Evolutionary conservation across 2,797 vertebrate genomes (phyloP).

Genomic region (Enteromius afrohamiltoni): DNA sequence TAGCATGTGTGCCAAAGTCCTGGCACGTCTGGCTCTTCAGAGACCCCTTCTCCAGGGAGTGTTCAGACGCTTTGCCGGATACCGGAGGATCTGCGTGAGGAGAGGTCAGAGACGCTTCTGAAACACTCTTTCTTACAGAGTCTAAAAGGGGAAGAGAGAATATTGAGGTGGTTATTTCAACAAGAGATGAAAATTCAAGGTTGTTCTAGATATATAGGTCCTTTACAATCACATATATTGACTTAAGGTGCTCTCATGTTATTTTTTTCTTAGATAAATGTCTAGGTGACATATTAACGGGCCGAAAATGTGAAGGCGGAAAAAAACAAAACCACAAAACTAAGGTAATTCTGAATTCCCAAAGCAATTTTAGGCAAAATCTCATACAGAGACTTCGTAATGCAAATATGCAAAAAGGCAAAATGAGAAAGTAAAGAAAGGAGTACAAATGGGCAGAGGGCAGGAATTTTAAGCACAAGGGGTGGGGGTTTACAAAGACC

Average conservation of each 20-base stretch:
- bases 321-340: neutral
- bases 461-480: conserved; percentile 52
- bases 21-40: conserved; percentile 83
- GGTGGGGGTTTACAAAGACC: conserved; percentile 44
- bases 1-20: conserved; percentile 74
- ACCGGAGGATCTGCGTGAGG: conserved; percentile 72
- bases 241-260: neutral
- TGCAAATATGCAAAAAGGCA: conserved; percentile 55
- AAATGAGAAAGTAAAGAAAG: conserved; percentile 61
- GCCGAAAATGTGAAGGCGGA: neutral
- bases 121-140: conserved; percentile 83
- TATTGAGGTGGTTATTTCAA: neutral
- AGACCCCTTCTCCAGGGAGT: conserved; percentile 71
- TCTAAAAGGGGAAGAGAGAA: conserved; percentile 65
- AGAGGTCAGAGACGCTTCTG: conserved; percentile 79
- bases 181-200: conserved; percentile 3
- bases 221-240: neutral
- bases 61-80: conserved; percentile 50
- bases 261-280: neutral
- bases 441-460: conserved; percentile 42
- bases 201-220: neutral
- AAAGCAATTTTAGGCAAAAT: conserved; percentile 21
- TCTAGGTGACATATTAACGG: neutral
- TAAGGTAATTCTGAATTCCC: conserved; percentile 24
- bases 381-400: neutral